A percentile compares a stretch with the other conserved stretches of the same genome.
These are phyloP conservation scores for Plestiodon gilberti DNA, from an alignment of 2,113 vertebrate genomes.

Conservation along the genomic window DNA sequence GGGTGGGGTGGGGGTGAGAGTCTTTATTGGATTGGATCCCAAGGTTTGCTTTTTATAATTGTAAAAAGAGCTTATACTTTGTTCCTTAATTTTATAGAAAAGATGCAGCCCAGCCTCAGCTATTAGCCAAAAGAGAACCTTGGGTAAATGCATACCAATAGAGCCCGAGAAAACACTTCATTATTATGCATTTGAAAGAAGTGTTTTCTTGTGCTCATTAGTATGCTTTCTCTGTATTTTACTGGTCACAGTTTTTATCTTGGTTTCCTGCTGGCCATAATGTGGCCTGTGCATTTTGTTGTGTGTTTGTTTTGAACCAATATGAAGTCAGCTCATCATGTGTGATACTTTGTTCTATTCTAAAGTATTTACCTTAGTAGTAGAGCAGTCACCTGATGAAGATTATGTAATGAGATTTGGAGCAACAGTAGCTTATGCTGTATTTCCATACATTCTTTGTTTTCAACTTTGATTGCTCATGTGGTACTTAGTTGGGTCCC, in stretches of 20 bases:
- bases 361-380: neutral
- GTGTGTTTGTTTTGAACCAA: slow-evolving; percentile 9
- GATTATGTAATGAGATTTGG: neutral
- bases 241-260: neutral
- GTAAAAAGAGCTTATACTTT: neutral
- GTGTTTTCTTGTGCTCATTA: slow-evolving; percentile 15
- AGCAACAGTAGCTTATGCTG: neutral
- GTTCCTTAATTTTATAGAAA: slow-evolving; percentile 4
- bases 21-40: neutral
- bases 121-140: slow-evolving; percentile 4
- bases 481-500: neutral
- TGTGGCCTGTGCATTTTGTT: neutral
- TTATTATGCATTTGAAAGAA: slow-evolving; percentile 15
- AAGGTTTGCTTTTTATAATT: neutral
- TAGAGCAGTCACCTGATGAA: neutral
- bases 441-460: neutral
- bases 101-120: neutral
- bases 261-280: neutral
- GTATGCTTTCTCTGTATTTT: slow-evolving; percentile 9
- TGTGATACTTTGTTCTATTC: neutral
- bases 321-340: neutral
- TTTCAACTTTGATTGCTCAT: neutral
- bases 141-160: slow-evolving; percentile 15
- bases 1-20: neutral
- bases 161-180: slow-evolving; percentile 6